phyloP scores from a whole-genome alignment of 1,140 invertebrate genomes.

The Tetramorium simillimum region DNA sequence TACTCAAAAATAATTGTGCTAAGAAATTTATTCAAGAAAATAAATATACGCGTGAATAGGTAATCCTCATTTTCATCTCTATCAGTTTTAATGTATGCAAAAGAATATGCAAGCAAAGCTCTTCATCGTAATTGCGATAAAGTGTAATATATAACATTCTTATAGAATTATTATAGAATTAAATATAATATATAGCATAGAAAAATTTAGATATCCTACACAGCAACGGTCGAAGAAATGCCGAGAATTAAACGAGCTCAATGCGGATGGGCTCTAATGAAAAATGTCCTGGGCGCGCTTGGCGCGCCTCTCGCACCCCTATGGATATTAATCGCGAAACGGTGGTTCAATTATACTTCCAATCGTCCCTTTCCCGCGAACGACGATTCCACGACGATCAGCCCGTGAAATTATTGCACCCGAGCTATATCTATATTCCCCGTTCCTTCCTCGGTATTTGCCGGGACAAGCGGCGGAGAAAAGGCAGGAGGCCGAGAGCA shows the following conservation, averaged over 20 bases:
- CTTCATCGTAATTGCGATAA: background rate
- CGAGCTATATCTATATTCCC: conserved; percentile 58
- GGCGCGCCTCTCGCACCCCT: conserved; percentile 35
- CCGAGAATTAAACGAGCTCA: conserved; percentile 71
- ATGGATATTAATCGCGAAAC: conserved; percentile 74
- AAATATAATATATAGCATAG: background rate
- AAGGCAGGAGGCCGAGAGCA: conserved; percentile 49
- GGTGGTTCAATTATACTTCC: conserved; percentile 75
- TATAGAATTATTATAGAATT: background rate
- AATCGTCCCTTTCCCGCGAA: conserved; percentile 71
- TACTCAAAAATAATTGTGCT: background rate
- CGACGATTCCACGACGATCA: conserved; percentile 69
- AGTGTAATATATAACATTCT: background rate
- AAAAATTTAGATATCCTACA: conserved; percentile 16
- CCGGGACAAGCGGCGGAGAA: conserved; percentile 47
- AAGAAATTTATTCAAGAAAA: conserved; percentile 23
- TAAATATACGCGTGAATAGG: conserved; percentile 24
- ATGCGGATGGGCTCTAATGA: conserved; percentile 69
- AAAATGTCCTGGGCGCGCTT: conserved; percentile 67
- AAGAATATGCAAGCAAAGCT: background rate
- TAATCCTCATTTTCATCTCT: background rate
- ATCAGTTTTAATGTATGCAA: background rate
- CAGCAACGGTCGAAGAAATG: conserved; percentile 61
- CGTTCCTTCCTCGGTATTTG: conserved; percentile 59
- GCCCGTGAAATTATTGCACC: conserved; percentile 73